phyloP scores from a whole-genome alignment of 2,888 invertebrate species.

The Leptinotarsa juncta region DNA sequence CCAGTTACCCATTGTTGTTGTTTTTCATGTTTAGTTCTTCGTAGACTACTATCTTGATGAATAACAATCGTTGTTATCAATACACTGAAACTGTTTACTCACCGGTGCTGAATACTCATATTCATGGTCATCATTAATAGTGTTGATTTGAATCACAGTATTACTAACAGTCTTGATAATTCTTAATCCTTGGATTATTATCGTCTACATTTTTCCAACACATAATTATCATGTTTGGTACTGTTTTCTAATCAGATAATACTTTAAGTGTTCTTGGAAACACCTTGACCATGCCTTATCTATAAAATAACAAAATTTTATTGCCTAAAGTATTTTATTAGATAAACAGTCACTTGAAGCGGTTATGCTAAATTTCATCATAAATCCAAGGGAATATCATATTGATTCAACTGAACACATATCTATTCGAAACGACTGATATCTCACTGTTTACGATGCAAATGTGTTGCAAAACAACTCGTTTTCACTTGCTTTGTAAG shows the following conservation, averaged over 20 bases:
- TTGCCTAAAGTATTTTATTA: background rate
- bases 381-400: no score
- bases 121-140: background rate
- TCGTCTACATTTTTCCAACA: background rate
- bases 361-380: no score
- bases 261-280: background rate
- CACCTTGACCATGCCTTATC: background rate
- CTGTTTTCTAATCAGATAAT: background rate
- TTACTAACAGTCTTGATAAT: constrained; percentile 13
- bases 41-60: no score
- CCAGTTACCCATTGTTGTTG: no score
- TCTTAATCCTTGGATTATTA: background rate
- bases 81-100: background rate
- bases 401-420: no score
- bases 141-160: background rate
- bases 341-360: background rate
- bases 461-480: no score
- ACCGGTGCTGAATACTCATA: constrained; percentile 5
- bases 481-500: no score
- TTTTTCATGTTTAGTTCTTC: no score
- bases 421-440: no score
- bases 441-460: no score
- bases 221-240: constrained; percentile 1
- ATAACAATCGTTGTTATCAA: no score
- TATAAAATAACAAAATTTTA: background rate